Evolutionary conservation across 2,113 vertebrate species (phyloP).

Genomic region (Misgurnus mizolepis): DNA sequence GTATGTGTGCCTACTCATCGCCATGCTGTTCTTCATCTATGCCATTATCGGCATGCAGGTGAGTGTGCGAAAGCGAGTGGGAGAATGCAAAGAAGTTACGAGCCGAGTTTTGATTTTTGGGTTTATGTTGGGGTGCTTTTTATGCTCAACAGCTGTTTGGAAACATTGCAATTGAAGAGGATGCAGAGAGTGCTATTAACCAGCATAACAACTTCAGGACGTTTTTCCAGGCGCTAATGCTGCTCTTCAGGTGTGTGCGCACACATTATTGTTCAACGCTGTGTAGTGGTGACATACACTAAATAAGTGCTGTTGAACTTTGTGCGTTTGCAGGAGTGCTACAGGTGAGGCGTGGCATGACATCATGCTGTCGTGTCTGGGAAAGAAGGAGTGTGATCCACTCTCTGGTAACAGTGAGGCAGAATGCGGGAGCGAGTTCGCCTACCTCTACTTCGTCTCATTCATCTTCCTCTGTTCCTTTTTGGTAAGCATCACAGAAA

Average conservation of each 20-base stretch:
- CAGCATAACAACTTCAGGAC: slow-evolving; percentile 98
- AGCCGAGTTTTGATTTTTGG: slow-evolving; percentile 21
- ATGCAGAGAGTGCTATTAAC: slow-evolving; percentile 86
- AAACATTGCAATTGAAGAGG: slow-evolving; percentile 90
- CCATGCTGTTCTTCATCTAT: slow-evolving; percentile 84
- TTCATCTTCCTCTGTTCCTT: slow-evolving; percentile 99
- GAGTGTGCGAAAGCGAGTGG: slow-evolving; percentile 48
- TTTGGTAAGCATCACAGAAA: slow-evolving; percentile 79
- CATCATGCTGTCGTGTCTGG: slow-evolving; percentile 95
- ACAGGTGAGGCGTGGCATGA: slow-evolving; percentile 98
- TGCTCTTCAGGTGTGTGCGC: slow-evolving; percentile 91
- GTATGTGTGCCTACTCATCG: slow-evolving; percentile 82
- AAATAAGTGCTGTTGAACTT: too few relatives aligned
- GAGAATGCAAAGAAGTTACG: neutral
- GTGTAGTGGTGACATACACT: neutral
- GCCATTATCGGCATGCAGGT: slow-evolving; percentile 85
- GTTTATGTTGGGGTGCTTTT: neutral
- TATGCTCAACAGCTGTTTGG: slow-evolving; percentile 87
- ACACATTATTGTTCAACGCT: neutral
- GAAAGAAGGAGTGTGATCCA: slow-evolving; percentile 81
- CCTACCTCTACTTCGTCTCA: slow-evolving; percentile 98
- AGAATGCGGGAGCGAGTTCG: slow-evolving; percentile 92
- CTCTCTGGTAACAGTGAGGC: slow-evolving; percentile 78
- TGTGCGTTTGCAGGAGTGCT: slow-evolving; percentile 81
- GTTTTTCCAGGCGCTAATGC: slow-evolving; percentile 92